Evolutionary conservation across 2,113 vertebrate genomes (phyloP).

Genomic region (Pygoscelis adeliae): DNA sequence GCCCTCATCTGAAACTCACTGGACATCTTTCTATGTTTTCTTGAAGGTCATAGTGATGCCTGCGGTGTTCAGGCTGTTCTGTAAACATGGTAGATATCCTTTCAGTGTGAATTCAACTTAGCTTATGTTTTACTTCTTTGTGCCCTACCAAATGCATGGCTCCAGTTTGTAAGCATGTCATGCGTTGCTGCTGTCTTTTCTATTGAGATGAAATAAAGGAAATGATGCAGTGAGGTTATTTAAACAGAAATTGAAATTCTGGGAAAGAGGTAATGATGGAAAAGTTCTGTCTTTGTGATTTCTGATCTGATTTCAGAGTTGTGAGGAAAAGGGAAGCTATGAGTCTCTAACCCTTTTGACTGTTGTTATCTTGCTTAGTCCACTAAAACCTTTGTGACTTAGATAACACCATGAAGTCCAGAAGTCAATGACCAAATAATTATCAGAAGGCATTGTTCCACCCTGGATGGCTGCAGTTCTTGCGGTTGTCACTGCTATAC

Average conservation of each 20-base stretch:
- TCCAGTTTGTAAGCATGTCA: not conserved
- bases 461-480: not conserved
- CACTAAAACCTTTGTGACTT: not conserved
- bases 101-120: not conserved
- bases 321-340: not conserved
- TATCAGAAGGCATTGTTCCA: not conserved
- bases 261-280: not conserved
- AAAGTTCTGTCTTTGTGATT: not conserved
- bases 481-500: not conserved
- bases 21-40: not conserved
- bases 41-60: not conserved
- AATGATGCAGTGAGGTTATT: not conserved
- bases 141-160: not conserved
- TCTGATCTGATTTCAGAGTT: not conserved
- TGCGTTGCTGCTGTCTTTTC: not conserved
- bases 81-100: not conserved
- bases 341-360: not conserved
- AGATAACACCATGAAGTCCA: not conserved
- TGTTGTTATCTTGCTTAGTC: not conserved
- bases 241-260: not conserved
- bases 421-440: not conserved
- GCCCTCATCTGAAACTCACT: not conserved
- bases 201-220: not conserved
- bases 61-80: not conserved
- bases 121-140: not conserved